Conservation (phyloP, 2,888 invertebrate genomes). For the Arenicola marina region DNA sequence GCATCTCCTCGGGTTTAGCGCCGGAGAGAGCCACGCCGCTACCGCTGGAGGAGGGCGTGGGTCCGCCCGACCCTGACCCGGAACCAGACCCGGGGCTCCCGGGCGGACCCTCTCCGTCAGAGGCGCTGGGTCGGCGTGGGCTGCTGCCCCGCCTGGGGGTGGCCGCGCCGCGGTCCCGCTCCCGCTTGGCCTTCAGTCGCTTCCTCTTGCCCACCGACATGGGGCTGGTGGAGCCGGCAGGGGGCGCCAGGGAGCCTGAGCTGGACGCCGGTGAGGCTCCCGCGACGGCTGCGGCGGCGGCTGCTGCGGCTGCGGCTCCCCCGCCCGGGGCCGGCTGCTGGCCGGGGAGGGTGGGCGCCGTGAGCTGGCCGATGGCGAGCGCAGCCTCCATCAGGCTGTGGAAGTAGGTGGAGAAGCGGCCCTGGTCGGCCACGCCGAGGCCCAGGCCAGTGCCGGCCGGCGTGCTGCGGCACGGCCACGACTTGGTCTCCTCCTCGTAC, state of each 20-base stretch:
- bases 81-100: neutral
- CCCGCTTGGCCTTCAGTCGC: slow-evolving; percentile 53
- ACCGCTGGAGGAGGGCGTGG: slow-evolving; percentile 5
- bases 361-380: slow-evolving; percentile 52
- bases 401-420: slow-evolving; percentile 57
- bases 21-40: neutral
- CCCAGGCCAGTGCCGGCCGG: slow-evolving; percentile 47
- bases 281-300: neutral
- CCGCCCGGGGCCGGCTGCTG: neutral
- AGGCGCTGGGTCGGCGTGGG: slow-evolving; percentile 16
- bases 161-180: slow-evolving; percentile 6
- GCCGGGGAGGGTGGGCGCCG: slow-evolving; percentile 12
- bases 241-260: neutral
- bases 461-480: slow-evolving; percentile 42
- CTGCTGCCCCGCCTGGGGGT: slow-evolving; percentile 13
- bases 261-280: neutral
- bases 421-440: slow-evolving; percentile 48
- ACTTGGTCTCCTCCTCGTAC: slow-evolving; percentile 54
- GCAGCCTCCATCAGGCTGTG: slow-evolving; percentile 55
- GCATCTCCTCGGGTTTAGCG: slow-evolving; percentile 47
- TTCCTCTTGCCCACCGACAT: slow-evolving; percentile 49
- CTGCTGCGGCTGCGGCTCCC: too few species aligned
- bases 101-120: slow-evolving; percentile 14
- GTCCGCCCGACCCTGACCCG: neutral
- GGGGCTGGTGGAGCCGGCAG: slow-evolving; percentile 35